phyloP scores from a whole-genome alignment of 2,113 vertebrate species.

The Phaetusa simplex region DNA sequence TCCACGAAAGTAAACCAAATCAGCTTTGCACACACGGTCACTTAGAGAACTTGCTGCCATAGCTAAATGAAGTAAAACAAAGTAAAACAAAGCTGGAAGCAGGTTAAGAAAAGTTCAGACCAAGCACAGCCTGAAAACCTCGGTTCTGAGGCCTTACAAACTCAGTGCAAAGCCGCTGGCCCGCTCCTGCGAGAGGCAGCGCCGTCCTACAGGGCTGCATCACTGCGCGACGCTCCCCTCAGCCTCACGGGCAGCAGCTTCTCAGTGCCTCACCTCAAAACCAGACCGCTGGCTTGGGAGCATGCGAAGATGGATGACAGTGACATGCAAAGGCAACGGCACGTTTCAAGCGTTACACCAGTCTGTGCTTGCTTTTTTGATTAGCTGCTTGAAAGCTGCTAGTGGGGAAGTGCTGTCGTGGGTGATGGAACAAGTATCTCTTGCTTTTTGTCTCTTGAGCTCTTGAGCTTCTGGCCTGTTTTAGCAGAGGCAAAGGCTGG shows the following conservation, averaged over 20 bases:
- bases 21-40: fast-evolving
- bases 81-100: neutral
- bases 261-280: neutral
- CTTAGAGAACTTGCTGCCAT: neutral
- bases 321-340: neutral
- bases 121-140: neutral
- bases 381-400: neutral
- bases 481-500: neutral
- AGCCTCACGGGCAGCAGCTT: neutral
- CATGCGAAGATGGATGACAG: neutral
- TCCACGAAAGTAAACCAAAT: neutral
- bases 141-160: neutral
- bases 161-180: neutral
- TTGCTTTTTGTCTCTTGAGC: neutral
- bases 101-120: neutral
- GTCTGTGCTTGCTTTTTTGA: neutral
- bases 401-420: neutral
- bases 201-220: neutral
- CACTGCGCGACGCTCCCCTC: neutral
- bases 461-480: neutral
- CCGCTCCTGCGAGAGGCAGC: neutral
- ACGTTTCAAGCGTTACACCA: neutral
- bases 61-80: neutral
- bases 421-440: neutral
- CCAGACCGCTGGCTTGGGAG: neutral